Evolutionary conservation across 2,797 vertebrate species (phyloP), one percentile per base, ranked within the genome.

Genomic region (Lagocephalus sceleratus): DNA sequence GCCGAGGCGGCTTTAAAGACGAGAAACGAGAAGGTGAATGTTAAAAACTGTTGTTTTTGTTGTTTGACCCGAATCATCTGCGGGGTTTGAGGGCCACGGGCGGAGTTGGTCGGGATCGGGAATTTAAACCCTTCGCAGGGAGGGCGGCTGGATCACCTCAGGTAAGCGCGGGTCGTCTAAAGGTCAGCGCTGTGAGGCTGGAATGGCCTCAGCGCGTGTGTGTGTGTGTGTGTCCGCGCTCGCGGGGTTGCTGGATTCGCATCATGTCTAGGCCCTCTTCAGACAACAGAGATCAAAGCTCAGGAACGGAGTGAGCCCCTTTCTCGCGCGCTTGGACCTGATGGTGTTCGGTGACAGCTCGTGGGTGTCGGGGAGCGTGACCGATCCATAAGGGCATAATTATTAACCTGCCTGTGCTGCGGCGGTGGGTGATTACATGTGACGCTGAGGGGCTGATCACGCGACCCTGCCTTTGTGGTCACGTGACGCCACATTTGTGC

Each of bases 231-330:
- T 35, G 32, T 35, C 32, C 9, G 32, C 2, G 9, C 12, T 32
- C 6, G 12, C 12, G 1, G 5, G 12, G 11, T 29, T 29, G 11
- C 26, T 29, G 7, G 9, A 29, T 29, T 29, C 26, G 11, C 2
- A 10, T 29, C 26, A 16, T 3, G 38, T 6, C 38, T 6, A 12
- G 38, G 10, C 16, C 38, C 11, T 12, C 38, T 5, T 6, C 14
- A 41, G 40, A 5, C 8, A 41, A n/a, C 15, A 41, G n/a, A n/a
- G n/a, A n/a, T 41, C 5, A 16, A 41, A 71, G 71, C 72, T 62
- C 56, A 54, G 71, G 64, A 82, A 72, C 63, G 38, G 25, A 8
- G n/a, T n/a, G n/a, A n/a, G n/a, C n/a, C n/a, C n/a, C n/a, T n/a
- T n/a, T n/a, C n/a, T n/a, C n/a, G n/a, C n/a, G 22, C 20, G 14